Base-by-base conservation (phyloP, 37 sponge, comb jelly and placozoan genomes). In the Aphrocallistes beatrix region DNA sequence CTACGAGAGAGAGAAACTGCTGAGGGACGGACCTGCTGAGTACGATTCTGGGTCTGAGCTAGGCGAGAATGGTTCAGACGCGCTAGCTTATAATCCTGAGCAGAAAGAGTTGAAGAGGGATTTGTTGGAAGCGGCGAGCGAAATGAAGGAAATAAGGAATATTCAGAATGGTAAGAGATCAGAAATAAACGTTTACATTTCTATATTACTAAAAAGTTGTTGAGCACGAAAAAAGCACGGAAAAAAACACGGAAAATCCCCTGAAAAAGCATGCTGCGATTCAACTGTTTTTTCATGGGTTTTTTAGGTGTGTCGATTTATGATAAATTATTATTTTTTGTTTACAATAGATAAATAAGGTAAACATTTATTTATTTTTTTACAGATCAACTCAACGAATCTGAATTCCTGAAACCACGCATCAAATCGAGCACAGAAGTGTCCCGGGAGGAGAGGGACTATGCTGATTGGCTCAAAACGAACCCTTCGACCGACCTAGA, bases 1-100 rank as follows among this genome's bases (percentile, higher is more conserved):
- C 85, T 97, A 90, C 84, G 98, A 97, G 84, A 86, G 98, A 40
- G 50, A 94, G 81, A 51, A 81, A 37, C 84, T 96, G 8, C 89
- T 94, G 23, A 88, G 90, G 84, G 92, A 85, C 83, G 95, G 95
- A 81, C 3, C 75, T 3, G 75, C 6, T 19, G 25, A 25, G 8
- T 3, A 19, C 3, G 75, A 60, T 1, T 60, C 75, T 3, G 75
- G 21, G 8, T 60, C 75, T 13, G 75, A 60, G 32, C n/a, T 3
- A 3, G 75, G n/a, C 6, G n/a, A n/a, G n/a, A n/a, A n/a, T n/a
- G 75, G 75, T 25, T 6, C 10, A 13, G 34, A 30, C 3, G 17
- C 13, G 49, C 34, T 60, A 30, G 75, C 32, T 3, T 60, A 60
- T 60, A 28, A 60, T 60, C 75, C 75, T 3, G 75, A 60, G 34